Conservation (phyloP, 2,888 invertebrate species). For the Lottia scabra region DNA sequence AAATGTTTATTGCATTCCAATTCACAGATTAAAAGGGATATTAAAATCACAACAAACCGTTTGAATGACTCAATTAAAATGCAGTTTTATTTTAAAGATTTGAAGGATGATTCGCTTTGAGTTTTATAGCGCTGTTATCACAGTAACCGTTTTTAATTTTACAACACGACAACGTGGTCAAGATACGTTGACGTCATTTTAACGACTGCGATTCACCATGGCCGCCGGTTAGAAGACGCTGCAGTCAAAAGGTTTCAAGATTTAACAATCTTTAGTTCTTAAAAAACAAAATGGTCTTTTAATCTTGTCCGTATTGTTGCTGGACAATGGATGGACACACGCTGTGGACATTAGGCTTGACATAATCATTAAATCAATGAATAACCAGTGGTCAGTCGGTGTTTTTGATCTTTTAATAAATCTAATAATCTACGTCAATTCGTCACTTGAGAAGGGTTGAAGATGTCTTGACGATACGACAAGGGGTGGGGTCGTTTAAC, state of each 20-base stretch:
- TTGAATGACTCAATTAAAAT: neutral
- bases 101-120: neutral
- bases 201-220: neutral
- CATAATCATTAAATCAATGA: neutral
- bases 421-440: neutral
- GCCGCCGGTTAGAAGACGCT: neutral
- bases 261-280: neutral
- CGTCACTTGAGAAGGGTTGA: neutral
- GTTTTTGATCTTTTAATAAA: neutral
- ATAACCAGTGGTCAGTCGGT: neutral
- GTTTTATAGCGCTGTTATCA: neutral
- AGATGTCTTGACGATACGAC: neutral
- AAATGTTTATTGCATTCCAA: neutral
- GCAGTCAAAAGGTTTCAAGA: neutral
- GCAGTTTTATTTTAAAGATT: neutral
- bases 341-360: neutral
- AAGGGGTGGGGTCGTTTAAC: neutral
- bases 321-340: constrained; percentile 1
- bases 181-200: neutral
- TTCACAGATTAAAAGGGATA: neutral
- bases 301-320: neutral
- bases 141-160: too few relatives aligned
- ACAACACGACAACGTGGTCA: too few relatives aligned
- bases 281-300: constrained; percentile 3
- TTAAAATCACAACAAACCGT: neutral